Base-by-base conservation (phyloP, 2,888 invertebrate genomes). In the Geotrupes spiniger region DNA sequence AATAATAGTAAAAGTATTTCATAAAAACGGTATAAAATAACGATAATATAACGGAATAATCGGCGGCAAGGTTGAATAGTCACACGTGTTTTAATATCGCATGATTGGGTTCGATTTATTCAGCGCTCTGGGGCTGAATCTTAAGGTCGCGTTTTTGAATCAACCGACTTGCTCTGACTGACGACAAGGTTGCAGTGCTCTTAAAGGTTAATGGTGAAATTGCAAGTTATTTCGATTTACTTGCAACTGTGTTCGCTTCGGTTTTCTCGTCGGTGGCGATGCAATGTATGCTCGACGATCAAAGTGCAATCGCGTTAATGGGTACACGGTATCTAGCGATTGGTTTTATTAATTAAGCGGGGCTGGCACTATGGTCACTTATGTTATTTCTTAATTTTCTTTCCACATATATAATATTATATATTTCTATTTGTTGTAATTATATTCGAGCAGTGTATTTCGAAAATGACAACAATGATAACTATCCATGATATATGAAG, bases 11-110 rank as follows among this genome's bases (percentile, higher is more conserved):
- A 45, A 38, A 45, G 45, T 38, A 38, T 45, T 45, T 45, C 37
- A 31, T 38, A 45, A 45, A 45, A 41, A 36, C 41, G 15, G 45
- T 39, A 41, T 47, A 56, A 54, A 54, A 55, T 49, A 52, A 55
- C 53, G 47, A 56, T 54, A 49, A 54, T 57, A 55, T 61, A 62
- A 61, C 60, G 60, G 62, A 58, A 36, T 41, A 47, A 37, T 42
- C 42, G 42, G 42, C 36, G 60, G 60, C 64, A 63, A 63, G 64
- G 64, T 60, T 63, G 60, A 60, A 61, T 60, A 60, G 60, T 59
- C 59, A 62, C 61, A 63, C 61, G 61, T 62, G 62, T 61, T 59
- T 59, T 59, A 61, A 60, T 62, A 61, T 61, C 62, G 62, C 62
- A 63, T 63, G 62, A 59, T 63, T 60, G 59, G 57, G 57, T 58